Percentiles rank a stretch among this genome's conserved stretches.
Conservation (phyloP, 1,140 invertebrate species). For the Anastrepha ludens region DNA sequence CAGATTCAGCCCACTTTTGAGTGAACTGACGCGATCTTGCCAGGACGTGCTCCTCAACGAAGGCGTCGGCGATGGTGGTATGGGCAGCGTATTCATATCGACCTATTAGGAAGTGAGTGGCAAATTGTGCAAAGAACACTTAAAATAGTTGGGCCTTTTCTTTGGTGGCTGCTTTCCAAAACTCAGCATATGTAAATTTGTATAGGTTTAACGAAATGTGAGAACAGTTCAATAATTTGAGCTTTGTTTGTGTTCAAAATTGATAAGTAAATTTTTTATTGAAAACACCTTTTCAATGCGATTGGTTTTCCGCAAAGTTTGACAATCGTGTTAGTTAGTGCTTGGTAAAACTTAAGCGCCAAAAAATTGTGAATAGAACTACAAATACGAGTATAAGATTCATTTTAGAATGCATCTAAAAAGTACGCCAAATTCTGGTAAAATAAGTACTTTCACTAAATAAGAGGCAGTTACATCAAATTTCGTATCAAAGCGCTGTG, state of each 20-base stretch:
- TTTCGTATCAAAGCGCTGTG: background rate
- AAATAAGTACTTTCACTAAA: background rate
- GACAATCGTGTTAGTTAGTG: constrained; percentile 27
- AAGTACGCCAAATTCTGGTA: constrained; percentile 4
- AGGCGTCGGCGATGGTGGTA: constrained; percentile 68
- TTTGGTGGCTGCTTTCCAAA: background rate
- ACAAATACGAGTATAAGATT: background rate
- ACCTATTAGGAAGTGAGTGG: constrained; percentile 47
- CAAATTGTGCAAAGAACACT: constrained; percentile 49
- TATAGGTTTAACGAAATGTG: background rate
- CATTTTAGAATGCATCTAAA: background rate
- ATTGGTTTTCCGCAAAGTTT: background rate
- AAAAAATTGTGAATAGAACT: constrained; percentile 17
- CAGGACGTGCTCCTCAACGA: constrained; percentile 66
- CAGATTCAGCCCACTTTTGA: constrained; percentile 58
- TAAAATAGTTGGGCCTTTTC: background rate
- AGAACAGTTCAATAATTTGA: constrained; percentile 36
- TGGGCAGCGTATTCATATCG: constrained; percentile 36
- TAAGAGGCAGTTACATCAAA: constrained; percentile 10
- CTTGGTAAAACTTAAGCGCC: background rate
- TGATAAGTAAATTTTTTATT: constrained; percentile 33
- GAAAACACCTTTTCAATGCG: constrained; percentile 26
- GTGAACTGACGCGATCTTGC: constrained; percentile 61
- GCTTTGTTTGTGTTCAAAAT: constrained; percentile 35
- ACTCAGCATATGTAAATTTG: constrained; percentile 4